These are phyloP conservation scores for Eurystomus gularis DNA, from an alignment of 2,113 vertebrate species.

Conservation along the genomic window DNA sequence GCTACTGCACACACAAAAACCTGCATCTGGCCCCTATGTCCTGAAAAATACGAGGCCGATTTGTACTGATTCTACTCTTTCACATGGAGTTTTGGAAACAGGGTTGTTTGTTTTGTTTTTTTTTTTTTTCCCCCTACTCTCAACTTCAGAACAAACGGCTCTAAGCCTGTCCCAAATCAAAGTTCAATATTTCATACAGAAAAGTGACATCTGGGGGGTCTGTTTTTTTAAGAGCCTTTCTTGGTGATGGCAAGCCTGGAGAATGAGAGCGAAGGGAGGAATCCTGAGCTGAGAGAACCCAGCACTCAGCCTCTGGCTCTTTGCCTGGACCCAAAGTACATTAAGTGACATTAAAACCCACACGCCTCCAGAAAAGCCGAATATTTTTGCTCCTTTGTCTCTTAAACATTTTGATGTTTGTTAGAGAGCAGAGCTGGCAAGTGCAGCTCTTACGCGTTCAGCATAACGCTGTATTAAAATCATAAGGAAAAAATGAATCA, in stretches of 20 bases:
- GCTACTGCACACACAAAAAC: too few relatives aligned
- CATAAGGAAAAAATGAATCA: not conserved
- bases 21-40: not conserved
- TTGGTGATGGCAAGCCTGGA: not conserved
- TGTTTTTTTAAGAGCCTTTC: not conserved
- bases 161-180: not conserved
- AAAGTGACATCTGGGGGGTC: not conserved
- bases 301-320: not conserved
- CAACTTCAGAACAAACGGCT: not conserved
- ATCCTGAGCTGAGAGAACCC: not conserved
- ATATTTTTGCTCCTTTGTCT: not conserved
- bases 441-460: not conserved
- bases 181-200: not conserved
- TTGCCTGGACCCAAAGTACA: not conserved
- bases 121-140: not conserved
- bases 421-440: not conserved
- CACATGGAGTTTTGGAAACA: not conserved
- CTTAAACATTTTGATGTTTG: not conserved
- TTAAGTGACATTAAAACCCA: accelerated
- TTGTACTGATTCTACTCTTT: not conserved
- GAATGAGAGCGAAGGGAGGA: not conserved
- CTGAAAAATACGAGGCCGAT: accelerated
- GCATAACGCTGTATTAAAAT: not conserved
- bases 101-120: too few relatives aligned
- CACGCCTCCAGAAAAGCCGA: not conserved